Conservation (phyloP, 1,140 invertebrate species). For the Eciton burchellii region DNA sequence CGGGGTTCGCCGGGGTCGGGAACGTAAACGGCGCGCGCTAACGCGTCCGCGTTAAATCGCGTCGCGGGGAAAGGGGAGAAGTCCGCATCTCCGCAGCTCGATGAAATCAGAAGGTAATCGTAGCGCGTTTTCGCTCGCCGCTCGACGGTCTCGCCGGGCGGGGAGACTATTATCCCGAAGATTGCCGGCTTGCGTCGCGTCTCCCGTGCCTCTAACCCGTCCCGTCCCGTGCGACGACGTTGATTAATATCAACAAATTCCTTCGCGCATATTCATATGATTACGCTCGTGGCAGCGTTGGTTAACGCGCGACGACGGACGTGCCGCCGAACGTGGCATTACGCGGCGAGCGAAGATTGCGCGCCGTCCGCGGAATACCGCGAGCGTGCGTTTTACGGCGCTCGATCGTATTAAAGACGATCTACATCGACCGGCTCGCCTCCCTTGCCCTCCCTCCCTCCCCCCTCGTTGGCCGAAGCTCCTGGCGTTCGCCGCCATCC, state of each 20-base stretch:
- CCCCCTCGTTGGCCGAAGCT: conserved; percentile 35
- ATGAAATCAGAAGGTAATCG: conserved; percentile 60
- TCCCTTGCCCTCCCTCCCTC: conserved; percentile 43
- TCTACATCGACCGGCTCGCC: conserved; percentile 1
- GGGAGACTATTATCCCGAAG: conserved; percentile 45
- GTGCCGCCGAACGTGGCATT: conserved; percentile 34
- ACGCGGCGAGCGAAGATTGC: conserved; percentile 45
- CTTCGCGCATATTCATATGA: conserved; percentile 60
- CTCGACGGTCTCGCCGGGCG: conserved; percentile 7
- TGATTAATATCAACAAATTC: conserved; percentile 74
- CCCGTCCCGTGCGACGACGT: conserved; percentile 48
- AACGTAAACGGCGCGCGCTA: conserved; percentile 28
- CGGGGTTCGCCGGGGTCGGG: neutral
- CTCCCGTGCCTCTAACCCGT: neutral
- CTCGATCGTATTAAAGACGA: conserved; percentile 58
- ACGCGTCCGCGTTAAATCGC: conserved; percentile 45
- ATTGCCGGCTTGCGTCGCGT: conserved; percentile 27
- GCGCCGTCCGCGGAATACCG: conserved; percentile 9
- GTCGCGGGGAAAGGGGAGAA: conserved; percentile 13
- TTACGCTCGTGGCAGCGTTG: conserved; percentile 56
- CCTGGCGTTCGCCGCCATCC: neutral
- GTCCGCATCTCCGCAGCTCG: conserved; percentile 19
- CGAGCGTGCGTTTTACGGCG: neutral
- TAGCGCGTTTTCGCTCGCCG: conserved; percentile 7
- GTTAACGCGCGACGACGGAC: conserved; percentile 53